These are phyloP conservation scores for Agrochola lota DNA, from an alignment of 2,888 invertebrate species.

Conservation along the genomic window DNA sequence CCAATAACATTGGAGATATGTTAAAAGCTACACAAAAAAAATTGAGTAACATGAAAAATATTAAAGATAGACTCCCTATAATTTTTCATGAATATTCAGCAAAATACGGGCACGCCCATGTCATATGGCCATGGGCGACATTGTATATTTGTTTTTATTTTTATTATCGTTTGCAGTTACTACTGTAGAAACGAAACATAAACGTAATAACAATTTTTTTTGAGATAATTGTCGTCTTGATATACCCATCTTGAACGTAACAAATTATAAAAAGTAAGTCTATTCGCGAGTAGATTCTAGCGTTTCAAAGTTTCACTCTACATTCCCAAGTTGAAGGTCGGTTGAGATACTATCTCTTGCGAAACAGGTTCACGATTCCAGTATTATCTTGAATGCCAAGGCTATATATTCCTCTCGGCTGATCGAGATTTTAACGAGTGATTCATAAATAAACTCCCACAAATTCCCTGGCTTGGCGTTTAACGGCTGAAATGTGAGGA, in stretches of 20 bases:
- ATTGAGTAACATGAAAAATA: too few species aligned
- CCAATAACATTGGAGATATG: too few species aligned
- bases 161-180: not conserved
- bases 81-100: too few species aligned
- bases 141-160: not conserved
- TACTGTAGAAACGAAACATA: not conserved
- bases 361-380: constrained; percentile 68
- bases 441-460: constrained; percentile 72
- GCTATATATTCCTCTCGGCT: constrained; percentile 61
- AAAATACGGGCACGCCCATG: too few species aligned
- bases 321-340: constrained; percentile 63
- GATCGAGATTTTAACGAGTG: constrained; percentile 69
- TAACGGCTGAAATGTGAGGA: constrained; percentile 78
- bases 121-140: too few species aligned
- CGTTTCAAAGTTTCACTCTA: constrained; percentile 46
- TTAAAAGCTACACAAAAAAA: too few species aligned
- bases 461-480: constrained; percentile 71
- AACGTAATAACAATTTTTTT: not conserved
- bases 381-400: constrained; percentile 72
- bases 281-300: constrained; percentile 16
- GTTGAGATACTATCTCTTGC: constrained; percentile 63
- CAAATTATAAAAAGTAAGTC: constrained; percentile 24
- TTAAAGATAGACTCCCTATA: too few species aligned
- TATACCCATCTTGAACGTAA: not conserved
- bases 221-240: not conserved